phyloP scores from a whole-genome alignment of 2,797 vertebrate genomes.

The Clarias platycephalus region DNA sequence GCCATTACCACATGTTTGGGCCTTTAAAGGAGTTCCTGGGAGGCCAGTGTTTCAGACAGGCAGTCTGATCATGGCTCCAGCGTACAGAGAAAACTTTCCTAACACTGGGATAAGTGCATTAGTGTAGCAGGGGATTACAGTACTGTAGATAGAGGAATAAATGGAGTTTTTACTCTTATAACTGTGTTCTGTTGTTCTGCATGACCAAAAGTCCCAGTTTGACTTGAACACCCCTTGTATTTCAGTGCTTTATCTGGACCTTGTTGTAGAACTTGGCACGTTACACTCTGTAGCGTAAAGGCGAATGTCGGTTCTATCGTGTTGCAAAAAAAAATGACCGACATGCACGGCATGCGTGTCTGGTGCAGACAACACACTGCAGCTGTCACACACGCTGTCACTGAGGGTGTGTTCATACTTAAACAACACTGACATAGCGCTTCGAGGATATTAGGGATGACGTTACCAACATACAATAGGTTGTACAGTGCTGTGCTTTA shows the following conservation, averaged over 20 bases:
- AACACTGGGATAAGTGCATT: no score
- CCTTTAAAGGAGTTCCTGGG: no score
- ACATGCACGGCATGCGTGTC: conserved; percentile 28
- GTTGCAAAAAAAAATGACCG: conserved; percentile 24
- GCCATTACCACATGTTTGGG: no score
- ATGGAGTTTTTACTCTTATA: no score
- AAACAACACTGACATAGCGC: neutral
- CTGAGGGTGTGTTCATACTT: conserved; percentile 2
- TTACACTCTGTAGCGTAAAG: neutral
- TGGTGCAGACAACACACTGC: conserved; percentile 31
- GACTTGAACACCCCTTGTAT: neutral
- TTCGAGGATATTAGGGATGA: neutral
- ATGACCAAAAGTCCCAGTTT: no score
- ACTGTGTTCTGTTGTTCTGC: no score
- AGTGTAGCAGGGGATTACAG: no score
- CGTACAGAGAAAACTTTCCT: no score
- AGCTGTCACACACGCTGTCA: conserved; percentile 37
- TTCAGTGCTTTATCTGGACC: neutral
- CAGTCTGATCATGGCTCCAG: no score
- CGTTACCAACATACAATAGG: neutral
- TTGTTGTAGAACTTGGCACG: neutral
- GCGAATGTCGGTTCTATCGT: conserved; percentile 1
- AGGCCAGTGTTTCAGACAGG: no score
- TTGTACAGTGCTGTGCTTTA: neutral
- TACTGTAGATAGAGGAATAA: no score